Percentiles rank a stretch among this genome's conserved stretches.
phyloP scores from a whole-genome alignment of 2,888 invertebrate species.

The Ganaspis brasiliensis region DNA sequence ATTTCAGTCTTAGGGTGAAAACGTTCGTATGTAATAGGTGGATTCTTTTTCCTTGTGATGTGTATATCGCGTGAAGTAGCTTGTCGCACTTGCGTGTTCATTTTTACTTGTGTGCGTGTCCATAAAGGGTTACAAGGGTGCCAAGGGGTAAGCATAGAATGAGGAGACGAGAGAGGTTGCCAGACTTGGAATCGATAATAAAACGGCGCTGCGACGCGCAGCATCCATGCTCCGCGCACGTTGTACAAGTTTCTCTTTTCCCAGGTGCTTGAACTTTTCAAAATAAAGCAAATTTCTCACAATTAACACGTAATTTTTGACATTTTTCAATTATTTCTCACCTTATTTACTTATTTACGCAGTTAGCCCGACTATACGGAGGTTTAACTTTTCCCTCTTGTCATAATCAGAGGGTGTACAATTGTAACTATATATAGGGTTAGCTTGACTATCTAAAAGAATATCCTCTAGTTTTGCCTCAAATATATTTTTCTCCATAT shows the following conservation, averaged over 20 bases:
- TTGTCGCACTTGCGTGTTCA: constrained; percentile 28
- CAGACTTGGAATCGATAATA: constrained; percentile 76
- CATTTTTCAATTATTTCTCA: too few species aligned
- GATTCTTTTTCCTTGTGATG: constrained; percentile 5
- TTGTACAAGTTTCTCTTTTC: not conserved
- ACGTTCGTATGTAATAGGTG: not conserved
- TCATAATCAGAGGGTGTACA: too few species aligned
- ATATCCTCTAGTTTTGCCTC: too few species aligned
- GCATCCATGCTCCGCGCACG: constrained; percentile 66
- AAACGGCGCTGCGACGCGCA: constrained; percentile 73
- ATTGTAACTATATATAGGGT: too few species aligned
- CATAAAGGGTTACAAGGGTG: constrained; percentile 11
- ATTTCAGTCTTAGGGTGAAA: not conserved
- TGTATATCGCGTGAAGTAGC: constrained; percentile 1
- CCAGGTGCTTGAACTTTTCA: constrained; percentile 14
- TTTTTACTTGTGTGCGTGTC: constrained; percentile 8
- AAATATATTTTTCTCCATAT: too few species aligned
- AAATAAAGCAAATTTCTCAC: not conserved
- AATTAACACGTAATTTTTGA: not conserved
- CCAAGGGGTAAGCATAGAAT: constrained; percentile 18
- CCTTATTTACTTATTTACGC: too few species aligned
- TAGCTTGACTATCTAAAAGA: too few species aligned
- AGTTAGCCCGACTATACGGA: too few species aligned
- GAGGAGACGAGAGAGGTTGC: constrained; percentile 53
- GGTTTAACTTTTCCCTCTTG: too few species aligned